Evolutionary conservation across 2,888 invertebrate genomes (phyloP), one percentile per base, ranked within the genome.

Genomic region (Archips xylosteana): DNA sequence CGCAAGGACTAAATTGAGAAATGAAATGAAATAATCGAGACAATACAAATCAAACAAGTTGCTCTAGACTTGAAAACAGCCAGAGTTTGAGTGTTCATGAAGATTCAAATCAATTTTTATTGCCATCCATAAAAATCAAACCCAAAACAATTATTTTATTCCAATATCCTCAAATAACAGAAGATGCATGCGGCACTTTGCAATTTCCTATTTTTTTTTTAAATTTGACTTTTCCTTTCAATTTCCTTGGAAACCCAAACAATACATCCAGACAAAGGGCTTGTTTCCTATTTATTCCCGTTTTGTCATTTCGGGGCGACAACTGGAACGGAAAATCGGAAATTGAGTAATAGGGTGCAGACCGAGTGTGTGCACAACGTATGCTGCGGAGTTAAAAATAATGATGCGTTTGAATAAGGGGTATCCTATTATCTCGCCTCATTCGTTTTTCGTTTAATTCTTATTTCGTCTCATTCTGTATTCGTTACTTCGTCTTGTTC

Each of bases 271-370:
- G 66, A 66, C 76, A 79, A 78, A 78, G 68, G 72, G 66, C 64
- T 75, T 78, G 78, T 80, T 79, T 80, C 79, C 75, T 75, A 75
- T 76, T 75, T 71, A 75, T 73, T 74, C 70, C 67, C 59, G 70
- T 61, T 42, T 66, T 39, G 59, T 70, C 67, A 47, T 68, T 68
- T 70, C 63, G 63, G 63, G 86, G 84, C 81, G 85, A 79, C 85
- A 83, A 85, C 84, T 83, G 78, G 75, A 70, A 81, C 80, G 85
- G 83, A 83, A 84, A 80, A 82, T 85, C 82, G 90, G 90, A 90
- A 90, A 91, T 91, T 90, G 90, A 88, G 90, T 89, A 89, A 90
- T 90, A 84, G 87, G 79, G 74, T 79, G 80, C 12, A 32, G 65
- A 76, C 81, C 76, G 81, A 77, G 80, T 86, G 87, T 87, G 3